Base-by-base conservation (phyloP, 2,797 vertebrate genomes). In the Phalloptychus januarius region DNA sequence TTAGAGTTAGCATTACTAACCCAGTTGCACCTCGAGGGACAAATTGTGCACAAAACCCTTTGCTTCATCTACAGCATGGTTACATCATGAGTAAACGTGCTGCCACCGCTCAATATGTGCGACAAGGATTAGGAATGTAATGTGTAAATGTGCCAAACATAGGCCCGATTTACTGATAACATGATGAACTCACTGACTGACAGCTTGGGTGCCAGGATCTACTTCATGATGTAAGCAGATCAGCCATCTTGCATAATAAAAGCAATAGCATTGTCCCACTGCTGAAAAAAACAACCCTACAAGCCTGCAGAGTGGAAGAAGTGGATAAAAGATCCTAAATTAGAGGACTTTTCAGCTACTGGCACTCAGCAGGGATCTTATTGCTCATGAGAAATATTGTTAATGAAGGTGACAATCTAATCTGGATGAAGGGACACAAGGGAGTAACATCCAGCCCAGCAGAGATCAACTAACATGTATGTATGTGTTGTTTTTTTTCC, bases 121-220 rank as follows among this genome's bases (percentile, higher is more conserved):
- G 38, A 69, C 23, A 90, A 79, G 90, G 85, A 91, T 93, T 92
- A 90, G 75, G 79, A 81, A 89, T 83, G 71, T 40, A 52, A 90
- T 87, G 83, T 87, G 84, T 90, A 90, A 46, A 54, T 44, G 80
- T 75, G 83, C 85, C 89, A 90, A 83, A 92, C 86, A 91, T 85
- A 88, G 76, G 79, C 48, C 73, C 63, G 74, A 81, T 56, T 88
- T 54, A 87, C 75, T 44, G 72, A 83, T 83, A 82, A 85, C 77
- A 85, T 74, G 78, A 74, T 74, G 67, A 79, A 72, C 79, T 79
- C 54, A 54, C 50, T 67, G 73, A 80, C 81, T 71, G 71, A 67
- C 72, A 40, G 82, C 80, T 5, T 20, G 70, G 45, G 0, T 31
- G 70, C 70, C 18, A 71, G 20, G n/a, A 20, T 28, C 13, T 13